phyloP scores from a whole-genome alignment of 2,888 invertebrate species.

The Scaptomyza reducta region DNA sequence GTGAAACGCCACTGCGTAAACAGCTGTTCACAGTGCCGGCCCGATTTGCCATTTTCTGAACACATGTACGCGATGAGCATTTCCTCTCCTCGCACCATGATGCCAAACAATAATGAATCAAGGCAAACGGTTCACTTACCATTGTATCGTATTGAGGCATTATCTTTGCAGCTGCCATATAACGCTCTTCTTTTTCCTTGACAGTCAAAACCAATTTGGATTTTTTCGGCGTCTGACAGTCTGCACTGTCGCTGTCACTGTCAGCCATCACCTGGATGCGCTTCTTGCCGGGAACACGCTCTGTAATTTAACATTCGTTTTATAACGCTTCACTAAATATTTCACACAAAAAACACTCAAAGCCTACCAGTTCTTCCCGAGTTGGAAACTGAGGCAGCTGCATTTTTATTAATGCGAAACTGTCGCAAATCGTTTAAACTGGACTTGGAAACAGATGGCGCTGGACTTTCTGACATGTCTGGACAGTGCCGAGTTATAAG shows the following conservation, averaged over 20 bases:
- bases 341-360: conserved; percentile 23
- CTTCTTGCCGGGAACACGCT: conserved; percentile 83
- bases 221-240: conserved; percentile 77
- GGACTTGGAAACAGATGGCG: conserved; percentile 68
- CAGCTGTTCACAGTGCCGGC: conserved; percentile 68
- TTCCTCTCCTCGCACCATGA: conserved; percentile 2
- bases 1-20: conserved; percentile 49
- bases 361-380: conserved; percentile 68
- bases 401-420: conserved; percentile 81
- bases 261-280: conserved; percentile 83
- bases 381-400: conserved; percentile 44
- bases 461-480: conserved; percentile 75
- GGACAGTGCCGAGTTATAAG: conserved; percentile 19
- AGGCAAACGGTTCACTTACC: conserved; percentile 66
- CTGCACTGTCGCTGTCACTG: conserved; percentile 82
- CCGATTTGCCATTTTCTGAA: conserved; percentile 63
- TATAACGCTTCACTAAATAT: background rate
- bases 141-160: conserved; percentile 83
- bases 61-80: conserved; percentile 51
- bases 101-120: background rate
- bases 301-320: conserved; percentile 51
- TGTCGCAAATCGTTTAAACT: conserved; percentile 81
- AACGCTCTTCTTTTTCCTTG: conserved; percentile 83
- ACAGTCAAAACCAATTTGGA: conserved; percentile 77
- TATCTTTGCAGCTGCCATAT: conserved; percentile 82